phyloP scores from a whole-genome alignment of 2,113 vertebrate genomes.

The Spea bombifrons region DNA sequence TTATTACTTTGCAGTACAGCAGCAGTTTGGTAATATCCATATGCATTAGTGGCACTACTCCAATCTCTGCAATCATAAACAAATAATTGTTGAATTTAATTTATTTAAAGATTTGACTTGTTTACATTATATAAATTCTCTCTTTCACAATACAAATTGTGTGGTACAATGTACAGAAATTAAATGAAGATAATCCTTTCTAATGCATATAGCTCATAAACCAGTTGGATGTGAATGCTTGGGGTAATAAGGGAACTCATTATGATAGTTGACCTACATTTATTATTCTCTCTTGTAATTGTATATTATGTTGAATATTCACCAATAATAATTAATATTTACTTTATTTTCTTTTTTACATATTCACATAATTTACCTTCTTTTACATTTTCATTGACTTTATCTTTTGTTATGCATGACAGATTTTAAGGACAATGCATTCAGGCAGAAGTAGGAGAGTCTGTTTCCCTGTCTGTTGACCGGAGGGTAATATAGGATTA shows the following conservation, averaged over 20 bases:
- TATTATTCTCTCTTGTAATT: not conserved
- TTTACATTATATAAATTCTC: too few relatives aligned
- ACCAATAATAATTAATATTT: not conserved
- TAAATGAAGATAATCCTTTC: not conserved
- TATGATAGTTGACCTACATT: not conserved
- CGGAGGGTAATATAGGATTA: constrained; percentile 6
- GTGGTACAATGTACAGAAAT: not conserved
- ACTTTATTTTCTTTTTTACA: not conserved
- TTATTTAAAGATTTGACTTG: too few relatives aligned
- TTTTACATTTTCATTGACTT: not conserved
- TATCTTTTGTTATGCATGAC: not conserved
- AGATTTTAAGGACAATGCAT: not conserved
- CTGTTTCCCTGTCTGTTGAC: not conserved
- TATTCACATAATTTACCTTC: too few relatives aligned
- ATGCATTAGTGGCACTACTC: too few relatives aligned
- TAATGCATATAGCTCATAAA: not conserved
- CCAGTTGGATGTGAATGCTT: not conserved
- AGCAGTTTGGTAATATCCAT: too few relatives aligned
- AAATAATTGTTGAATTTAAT: too few relatives aligned
- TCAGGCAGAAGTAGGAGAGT: not conserved
- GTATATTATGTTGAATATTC: not conserved
- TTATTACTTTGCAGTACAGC: too few relatives aligned
- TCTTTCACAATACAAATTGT: too few relatives aligned
- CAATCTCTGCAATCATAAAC: too few relatives aligned
- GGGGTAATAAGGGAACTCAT: not conserved